Percentiles rank a stretch among this genome's conserved stretches.
These are phyloP conservation scores for Philereme transversata DNA, from an alignment of 2,888 invertebrate species.

Conservation along the genomic window DNA sequence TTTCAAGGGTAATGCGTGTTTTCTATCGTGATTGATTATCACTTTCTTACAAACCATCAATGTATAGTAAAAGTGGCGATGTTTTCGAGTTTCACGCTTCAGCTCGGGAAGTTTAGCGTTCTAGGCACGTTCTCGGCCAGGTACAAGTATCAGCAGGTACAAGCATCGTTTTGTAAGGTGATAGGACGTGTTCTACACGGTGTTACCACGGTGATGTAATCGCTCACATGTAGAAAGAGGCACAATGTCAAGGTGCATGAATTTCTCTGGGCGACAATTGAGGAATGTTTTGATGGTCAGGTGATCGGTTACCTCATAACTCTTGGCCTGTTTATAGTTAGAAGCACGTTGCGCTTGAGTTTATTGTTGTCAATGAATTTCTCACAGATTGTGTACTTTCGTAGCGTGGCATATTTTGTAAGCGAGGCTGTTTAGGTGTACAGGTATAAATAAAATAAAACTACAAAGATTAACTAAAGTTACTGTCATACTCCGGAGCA, in stretches of 20 bases:
- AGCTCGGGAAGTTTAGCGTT: constrained; percentile 43
- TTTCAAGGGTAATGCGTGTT: constrained; percentile 5
- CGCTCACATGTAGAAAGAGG: constrained; percentile 49
- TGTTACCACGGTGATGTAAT: constrained; percentile 62
- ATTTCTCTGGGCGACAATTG: constrained; percentile 52
- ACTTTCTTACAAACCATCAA: constrained; percentile 36
- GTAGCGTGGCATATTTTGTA: neutral
- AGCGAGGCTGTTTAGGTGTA: neutral
- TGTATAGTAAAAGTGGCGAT: constrained; percentile 32
- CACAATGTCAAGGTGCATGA: constrained; percentile 70
- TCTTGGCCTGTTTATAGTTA: constrained; percentile 13
- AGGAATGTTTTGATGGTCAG: constrained; percentile 15
- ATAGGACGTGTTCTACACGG: constrained; percentile 53
- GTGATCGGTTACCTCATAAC: constrained; percentile 14
- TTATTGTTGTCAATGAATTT: constrained; percentile 7
- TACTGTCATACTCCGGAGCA: too few species aligned
- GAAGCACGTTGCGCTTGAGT: constrained; percentile 12
- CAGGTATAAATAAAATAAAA: too few species aligned
- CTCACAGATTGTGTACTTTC: neutral
- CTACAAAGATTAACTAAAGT: too few species aligned
- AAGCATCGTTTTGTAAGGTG: constrained; percentile 61
- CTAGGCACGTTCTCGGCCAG: constrained; percentile 52
- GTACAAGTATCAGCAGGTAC: constrained; percentile 39
- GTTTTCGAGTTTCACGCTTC: constrained; percentile 24
- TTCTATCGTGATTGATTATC: constrained; percentile 24